Base-by-base conservation (phyloP, 2,888 invertebrate genomes). In the Cabera pusaria region DNA sequence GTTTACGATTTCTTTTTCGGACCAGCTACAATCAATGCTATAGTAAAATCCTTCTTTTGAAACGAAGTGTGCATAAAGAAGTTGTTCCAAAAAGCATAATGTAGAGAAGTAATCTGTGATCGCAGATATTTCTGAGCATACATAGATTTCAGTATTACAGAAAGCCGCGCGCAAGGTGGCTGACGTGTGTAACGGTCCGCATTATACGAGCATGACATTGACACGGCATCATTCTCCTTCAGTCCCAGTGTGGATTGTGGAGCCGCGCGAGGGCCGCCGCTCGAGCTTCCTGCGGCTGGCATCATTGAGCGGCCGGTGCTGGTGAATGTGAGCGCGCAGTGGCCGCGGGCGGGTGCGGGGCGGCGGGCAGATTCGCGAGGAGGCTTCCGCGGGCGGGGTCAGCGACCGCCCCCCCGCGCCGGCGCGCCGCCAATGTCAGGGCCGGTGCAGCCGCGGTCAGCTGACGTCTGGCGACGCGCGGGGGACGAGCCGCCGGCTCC, bases 381-480 rank as follows among this genome's bases (percentile, higher is more conserved):
- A 78, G 85, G 83, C 83, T 84, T 84, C 85, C 82, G 84, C 83
- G 83, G 82, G 83, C 76, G 82, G 83, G 84, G 83, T 84, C 83
- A 75, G 64, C 74, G 81, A 82, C 79, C 79, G 75, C 77, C 67
- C 69, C 78, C 76, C 74, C 71, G 71, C 71, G 72, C 63, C 69
- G 75, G 72, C 78, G 80, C 79, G 80, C 81, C 81, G 84, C 88
- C 87, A 87, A 87, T 87, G 86, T 87, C 87, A 87, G 88, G 87
- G 88, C 81, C 87, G 87, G 86, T 87, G 88, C 87, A 87, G 78
- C 79, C 76, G 79, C 85, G 80, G 82, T 86, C 86, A 87, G 86
- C 87, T 87, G 87, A 86, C 87, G 87, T 87, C 87, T 87, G 88
- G 85, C 63, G 86, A 63, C 80, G 88, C 84, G 86, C 86, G 86